A percentile compares a stretch with the other conserved stretches of the same genome.
Conservation (phyloP, 2,888 invertebrate species). For the Allygus modestus region DNA sequence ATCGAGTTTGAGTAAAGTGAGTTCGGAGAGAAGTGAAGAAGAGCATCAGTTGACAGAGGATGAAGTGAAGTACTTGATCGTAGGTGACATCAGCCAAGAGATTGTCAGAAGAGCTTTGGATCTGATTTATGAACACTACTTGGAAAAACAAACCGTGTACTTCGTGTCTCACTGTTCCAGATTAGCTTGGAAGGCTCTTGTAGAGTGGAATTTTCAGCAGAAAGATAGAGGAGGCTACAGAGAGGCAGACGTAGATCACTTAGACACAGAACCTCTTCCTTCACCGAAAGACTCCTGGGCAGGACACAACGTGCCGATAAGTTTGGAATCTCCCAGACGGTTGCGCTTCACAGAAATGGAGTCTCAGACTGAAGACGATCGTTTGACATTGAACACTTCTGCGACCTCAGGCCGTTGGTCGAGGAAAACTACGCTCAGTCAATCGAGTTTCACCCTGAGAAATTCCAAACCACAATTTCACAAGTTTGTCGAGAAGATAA, state of each 20-base stretch:
- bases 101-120: slow-evolving; percentile 9
- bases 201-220: slow-evolving; percentile 42
- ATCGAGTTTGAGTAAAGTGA: background rate
- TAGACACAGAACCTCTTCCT: background rate
- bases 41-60: background rate
- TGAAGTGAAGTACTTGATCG: background rate
- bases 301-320: background rate
- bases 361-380: background rate
- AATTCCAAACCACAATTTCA: background rate
- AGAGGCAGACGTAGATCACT: background rate
- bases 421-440: background rate
- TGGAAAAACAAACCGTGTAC: slow-evolving; percentile 37
- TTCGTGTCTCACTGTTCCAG: slow-evolving; percentile 37
- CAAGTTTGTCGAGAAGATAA: background rate
- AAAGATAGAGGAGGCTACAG: slow-evolving; percentile 35
- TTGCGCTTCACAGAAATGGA: background rate
- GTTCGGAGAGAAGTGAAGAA: background rate
- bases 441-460: background rate
- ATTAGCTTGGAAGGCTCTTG: slow-evolving; percentile 23
- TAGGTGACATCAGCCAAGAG: background rate
- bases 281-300: slow-evolving; percentile 42
- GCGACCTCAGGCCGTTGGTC: background rate
- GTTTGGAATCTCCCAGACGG: background rate
- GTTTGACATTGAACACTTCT: background rate
- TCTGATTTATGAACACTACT: slow-evolving; percentile 25